phyloP scores from a whole-genome alignment of 2,113 vertebrate genomes.

The Chroicocephalus ridibundus region DNA sequence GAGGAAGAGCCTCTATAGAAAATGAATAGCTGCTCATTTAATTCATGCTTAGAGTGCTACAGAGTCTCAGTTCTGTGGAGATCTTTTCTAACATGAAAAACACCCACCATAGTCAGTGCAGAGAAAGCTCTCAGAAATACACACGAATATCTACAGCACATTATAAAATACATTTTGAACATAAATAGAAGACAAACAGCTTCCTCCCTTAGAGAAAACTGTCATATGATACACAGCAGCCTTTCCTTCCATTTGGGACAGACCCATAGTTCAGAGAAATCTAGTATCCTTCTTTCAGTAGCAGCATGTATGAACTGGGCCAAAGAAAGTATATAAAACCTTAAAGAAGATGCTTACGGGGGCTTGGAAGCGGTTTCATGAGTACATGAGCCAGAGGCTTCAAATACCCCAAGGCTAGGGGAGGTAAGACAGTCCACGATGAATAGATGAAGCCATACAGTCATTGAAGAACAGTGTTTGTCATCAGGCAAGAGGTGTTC shows the following conservation, averaged over 20 bases:
- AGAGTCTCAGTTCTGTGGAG: background rate
- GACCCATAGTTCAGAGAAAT: background rate
- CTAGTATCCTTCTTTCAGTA: background rate
- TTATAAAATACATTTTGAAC: background rate
- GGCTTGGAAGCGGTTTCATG: background rate
- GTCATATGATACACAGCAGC: rapidly evolving
- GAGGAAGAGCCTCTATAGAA: background rate
- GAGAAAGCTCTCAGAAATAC: background rate
- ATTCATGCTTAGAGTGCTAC: background rate
- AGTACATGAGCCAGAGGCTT: background rate
- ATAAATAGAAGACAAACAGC: background rate
- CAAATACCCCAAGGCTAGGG: background rate
- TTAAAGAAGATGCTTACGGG: background rate
- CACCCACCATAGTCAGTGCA: background rate
- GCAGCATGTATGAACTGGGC: background rate
- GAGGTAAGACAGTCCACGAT: background rate
- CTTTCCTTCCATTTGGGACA: background rate
- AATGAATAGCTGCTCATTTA: background rate
- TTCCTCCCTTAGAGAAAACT: background rate
- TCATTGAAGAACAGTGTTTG: background rate
- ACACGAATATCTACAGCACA: background rate
- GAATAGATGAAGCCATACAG: background rate
- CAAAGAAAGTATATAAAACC: background rate
- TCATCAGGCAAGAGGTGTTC: background rate
- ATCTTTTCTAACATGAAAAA: background rate